These are phyloP conservation scores for Prionace glauca DNA, from an alignment of 2,797 vertebrate species.

Conservation along the genomic window DNA sequence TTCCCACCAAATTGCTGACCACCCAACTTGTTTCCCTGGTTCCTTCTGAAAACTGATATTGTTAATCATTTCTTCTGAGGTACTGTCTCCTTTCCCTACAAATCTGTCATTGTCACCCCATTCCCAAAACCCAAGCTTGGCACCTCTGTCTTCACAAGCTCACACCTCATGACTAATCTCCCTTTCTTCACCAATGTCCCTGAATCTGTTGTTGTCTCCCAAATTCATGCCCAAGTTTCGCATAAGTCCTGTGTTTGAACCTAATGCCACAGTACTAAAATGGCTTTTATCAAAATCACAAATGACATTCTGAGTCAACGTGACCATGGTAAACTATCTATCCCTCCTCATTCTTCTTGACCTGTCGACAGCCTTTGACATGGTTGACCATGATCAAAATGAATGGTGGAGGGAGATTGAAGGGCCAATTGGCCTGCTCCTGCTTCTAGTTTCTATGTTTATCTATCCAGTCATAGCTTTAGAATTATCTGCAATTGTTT, in stretches of 20 bases:
- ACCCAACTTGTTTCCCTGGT: background rate
- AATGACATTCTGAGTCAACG: background rate
- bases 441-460: too few relatives aligned
- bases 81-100: background rate
- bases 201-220: background rate
- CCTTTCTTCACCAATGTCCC: background rate
- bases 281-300: background rate
- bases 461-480: background rate
- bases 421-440: too few relatives aligned
- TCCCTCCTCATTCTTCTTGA: background rate
- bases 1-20: background rate
- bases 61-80: background rate
- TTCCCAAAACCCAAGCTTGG: background rate
- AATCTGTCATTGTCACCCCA: background rate
- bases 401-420: too few relatives aligned
- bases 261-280: background rate
- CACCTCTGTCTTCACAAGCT: background rate
- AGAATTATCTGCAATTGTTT: background rate
- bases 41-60: background rate
- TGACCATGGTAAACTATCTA: background rate
- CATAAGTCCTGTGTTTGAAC: background rate
- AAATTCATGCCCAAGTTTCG: background rate
- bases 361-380: background rate
- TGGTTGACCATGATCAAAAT: background rate
- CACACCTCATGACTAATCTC: background rate